Percentiles rank a stretch among this genome's conserved stretches.
These are phyloP conservation scores for Synergus japonicus DNA, from an alignment of 2,888 invertebrate species.

Conservation along the genomic window DNA sequence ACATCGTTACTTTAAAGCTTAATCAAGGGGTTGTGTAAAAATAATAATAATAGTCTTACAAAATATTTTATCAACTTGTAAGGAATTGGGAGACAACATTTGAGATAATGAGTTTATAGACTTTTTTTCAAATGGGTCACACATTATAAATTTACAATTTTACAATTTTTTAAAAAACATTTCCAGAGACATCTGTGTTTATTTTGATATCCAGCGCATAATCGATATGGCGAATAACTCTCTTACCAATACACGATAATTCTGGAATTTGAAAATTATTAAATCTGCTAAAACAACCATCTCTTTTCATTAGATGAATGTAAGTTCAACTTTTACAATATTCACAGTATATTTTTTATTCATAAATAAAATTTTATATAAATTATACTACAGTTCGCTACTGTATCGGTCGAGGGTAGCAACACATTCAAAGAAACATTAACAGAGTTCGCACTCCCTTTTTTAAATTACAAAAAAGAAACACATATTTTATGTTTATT, in stretches of 20 bases:
- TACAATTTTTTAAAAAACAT: not conserved
- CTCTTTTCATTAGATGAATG: not conserved
- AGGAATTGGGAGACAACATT: no score
- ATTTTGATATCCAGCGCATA: not conserved
- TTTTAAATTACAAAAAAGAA: not conserved
- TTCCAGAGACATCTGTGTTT: not conserved
- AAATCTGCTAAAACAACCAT: not conserved
- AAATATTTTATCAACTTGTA: no score
- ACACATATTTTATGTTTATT: no score
- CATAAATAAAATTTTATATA: not conserved
- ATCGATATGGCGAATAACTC: not conserved
- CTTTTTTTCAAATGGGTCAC: no score
- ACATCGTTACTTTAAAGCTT: no score
- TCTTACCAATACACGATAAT: not conserved
- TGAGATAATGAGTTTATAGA: no score
- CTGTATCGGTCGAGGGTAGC: not conserved
- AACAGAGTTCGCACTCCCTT: not conserved
- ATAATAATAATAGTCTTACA: no score
- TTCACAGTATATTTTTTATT: not conserved
- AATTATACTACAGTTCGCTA: not conserved
- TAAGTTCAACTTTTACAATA: not conserved
- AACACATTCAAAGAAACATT: not conserved
- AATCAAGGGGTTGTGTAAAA: no score
- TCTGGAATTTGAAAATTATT: no score
- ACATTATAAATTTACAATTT: no score